These are phyloP conservation scores for Brenthis ino DNA, from an alignment of 2,888 invertebrate genomes.

Conservation along the genomic window DNA sequence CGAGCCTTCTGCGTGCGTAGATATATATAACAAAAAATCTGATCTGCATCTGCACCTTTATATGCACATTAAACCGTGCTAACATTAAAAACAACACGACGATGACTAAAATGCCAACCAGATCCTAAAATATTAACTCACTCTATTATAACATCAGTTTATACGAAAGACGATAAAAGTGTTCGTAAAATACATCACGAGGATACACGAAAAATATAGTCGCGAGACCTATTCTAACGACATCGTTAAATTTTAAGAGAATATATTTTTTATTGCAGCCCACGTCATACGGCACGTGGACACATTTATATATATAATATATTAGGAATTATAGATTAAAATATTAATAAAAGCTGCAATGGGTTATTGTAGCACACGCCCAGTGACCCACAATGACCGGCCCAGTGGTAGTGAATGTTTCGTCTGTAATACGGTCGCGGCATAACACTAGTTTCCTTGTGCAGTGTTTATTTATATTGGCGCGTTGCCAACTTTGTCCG, in stretches of 20 bases:
- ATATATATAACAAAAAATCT: conserved; percentile 44
- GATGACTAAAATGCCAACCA: conserved; percentile 27
- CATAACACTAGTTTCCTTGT: conserved; percentile 82
- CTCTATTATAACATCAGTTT: conserved; percentile 24
- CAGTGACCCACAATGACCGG: conserved; percentile 80
- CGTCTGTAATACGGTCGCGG: conserved; percentile 81
- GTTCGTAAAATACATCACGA: conserved; percentile 29
- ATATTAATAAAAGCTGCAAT: conserved; percentile 25
- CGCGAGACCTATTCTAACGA: conserved; percentile 36
- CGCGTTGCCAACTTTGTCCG: conserved; percentile 74
- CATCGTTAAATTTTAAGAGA: conserved; percentile 38
- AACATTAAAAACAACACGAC: conserved; percentile 11
- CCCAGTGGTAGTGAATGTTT: conserved; percentile 80
- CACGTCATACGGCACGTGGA: conserved; percentile 36
- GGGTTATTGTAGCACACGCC: conserved; percentile 53
- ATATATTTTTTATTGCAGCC: conserved; percentile 40
- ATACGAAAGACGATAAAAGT: conserved; percentile 29
- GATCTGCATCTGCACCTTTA: conserved; percentile 36
- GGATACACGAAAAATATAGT: conserved; percentile 34
- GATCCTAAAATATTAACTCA: conserved; percentile 31
- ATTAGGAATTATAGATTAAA: conserved; percentile 4
- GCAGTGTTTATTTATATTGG: conserved; percentile 81
- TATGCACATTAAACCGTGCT: conserved; percentile 28
- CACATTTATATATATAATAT: conserved; percentile 22
- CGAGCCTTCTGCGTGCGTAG: too few species aligned